Evolutionary conservation across 2,797 vertebrate genomes (phyloP).

Genomic region (Parauchenoglanis punctatus): DNA sequence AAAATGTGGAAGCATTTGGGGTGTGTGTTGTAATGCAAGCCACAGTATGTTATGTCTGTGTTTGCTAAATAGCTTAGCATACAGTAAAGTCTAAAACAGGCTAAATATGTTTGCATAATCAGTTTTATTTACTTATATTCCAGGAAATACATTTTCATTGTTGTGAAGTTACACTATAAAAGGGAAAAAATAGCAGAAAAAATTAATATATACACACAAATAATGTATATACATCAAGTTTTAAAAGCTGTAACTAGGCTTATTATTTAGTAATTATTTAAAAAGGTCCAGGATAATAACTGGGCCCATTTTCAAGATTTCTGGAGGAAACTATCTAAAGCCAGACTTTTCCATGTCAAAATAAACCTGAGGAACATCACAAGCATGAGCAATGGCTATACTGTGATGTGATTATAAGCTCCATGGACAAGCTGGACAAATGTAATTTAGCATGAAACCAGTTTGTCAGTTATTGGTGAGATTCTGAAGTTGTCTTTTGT

Average conservation of each 20-base stretch:
- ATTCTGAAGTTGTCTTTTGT: not conserved
- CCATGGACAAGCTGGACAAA: not conserved
- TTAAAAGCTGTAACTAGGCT: not conserved
- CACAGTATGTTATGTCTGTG: not conserved
- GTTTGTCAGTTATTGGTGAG: not conserved
- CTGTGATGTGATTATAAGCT: not conserved
- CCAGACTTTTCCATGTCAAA: not conserved
- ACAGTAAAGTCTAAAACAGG: not conserved
- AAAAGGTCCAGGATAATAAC: not conserved
- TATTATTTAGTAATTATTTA: not conserved
- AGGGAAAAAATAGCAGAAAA: not conserved
- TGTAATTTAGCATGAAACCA: not conserved
- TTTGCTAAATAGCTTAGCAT: not conserved
- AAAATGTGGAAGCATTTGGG: no score
- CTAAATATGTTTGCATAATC: not conserved
- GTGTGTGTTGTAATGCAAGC: not conserved
- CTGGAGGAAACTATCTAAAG: not conserved
- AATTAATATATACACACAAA: not conserved
- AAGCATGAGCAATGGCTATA: not conserved
- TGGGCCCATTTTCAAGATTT: not conserved
- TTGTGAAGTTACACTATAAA: not conserved
- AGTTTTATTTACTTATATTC: not conserved
- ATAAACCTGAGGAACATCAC: not conserved
- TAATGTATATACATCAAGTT: not conserved
- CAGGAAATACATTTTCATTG: not conserved